These are phyloP conservation scores for Dermochelys coriacea DNA, from an alignment of 2,797 vertebrate genomes.

Conservation along the genomic window DNA sequence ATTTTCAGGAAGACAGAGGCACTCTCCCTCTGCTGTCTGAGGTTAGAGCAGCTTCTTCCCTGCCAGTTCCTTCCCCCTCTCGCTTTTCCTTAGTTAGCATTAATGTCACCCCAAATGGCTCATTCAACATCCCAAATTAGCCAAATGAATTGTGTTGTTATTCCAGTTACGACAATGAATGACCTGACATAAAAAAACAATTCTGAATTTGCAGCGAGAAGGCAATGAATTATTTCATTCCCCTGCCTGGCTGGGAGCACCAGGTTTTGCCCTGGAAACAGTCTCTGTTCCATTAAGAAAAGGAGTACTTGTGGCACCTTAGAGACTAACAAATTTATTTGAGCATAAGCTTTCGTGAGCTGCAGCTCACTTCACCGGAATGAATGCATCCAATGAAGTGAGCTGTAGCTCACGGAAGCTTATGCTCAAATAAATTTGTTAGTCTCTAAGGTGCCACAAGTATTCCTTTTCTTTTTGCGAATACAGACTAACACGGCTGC, in stretches of 20 bases:
- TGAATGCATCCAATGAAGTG: too few species aligned
- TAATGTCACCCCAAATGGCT: conserved; percentile 60
- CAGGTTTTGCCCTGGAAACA: background rate
- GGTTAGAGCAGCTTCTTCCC: conserved; percentile 37
- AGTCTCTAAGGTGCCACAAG: too few species aligned
- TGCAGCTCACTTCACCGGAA: too few species aligned
- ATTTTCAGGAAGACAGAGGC: background rate
- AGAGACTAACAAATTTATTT: too few species aligned
- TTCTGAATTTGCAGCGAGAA: conserved; percentile 69
- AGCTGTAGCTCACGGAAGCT: too few species aligned
- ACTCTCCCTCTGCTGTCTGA: background rate
- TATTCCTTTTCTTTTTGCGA: too few species aligned
- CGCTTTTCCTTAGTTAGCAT: conserved; percentile 75
- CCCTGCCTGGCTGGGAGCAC: conserved; percentile 41
- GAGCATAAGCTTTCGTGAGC: too few species aligned
- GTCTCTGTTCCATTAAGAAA: background rate
- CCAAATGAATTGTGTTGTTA: conserved; percentile 76
- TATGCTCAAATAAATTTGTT: too few species aligned
- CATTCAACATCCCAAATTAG: conserved; percentile 75
- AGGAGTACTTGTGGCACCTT: too few species aligned
- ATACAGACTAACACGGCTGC: too few species aligned
- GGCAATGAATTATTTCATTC: conserved; percentile 76
- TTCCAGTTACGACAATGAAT: conserved; percentile 72
- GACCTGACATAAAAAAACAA: conserved; percentile 74
- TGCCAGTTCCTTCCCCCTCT: conserved; percentile 20